Percentiles rank a stretch among this genome's conserved stretches.
These are phyloP conservation scores for Anarrhichthys ocellatus DNA, from an alignment of 2,113 vertebrate genomes.

Conservation along the genomic window DNA sequence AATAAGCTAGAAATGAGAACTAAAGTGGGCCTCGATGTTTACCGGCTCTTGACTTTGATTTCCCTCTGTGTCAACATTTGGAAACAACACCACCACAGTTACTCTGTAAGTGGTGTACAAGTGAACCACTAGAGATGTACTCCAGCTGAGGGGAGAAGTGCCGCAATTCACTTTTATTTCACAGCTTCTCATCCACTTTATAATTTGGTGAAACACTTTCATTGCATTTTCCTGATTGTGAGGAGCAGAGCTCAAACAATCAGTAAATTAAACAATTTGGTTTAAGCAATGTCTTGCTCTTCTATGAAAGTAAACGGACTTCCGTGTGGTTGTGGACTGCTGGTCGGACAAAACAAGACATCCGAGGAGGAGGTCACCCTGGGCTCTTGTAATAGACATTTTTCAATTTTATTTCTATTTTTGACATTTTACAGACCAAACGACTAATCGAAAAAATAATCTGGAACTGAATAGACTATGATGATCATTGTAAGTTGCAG, in stretches of 20 bases:
- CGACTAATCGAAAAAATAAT: not conserved
- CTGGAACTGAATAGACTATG: no score
- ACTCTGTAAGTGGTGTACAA: slow-evolving; percentile 21
- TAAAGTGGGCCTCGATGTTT: slow-evolving; percentile 19
- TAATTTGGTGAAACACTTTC: not conserved
- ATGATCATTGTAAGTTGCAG: not conserved
- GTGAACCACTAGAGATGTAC: slow-evolving; percentile 13
- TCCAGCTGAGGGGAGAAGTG: not conserved
- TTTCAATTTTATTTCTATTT: not conserved
- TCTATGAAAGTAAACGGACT: not conserved
- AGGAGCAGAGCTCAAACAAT: not conserved
- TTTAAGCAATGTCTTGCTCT: not conserved
- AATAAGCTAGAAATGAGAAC: not conserved
- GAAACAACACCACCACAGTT: slow-evolving; percentile 17
- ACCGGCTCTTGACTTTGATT: slow-evolving; percentile 26
- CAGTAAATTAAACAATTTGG: not conserved
- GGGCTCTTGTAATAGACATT: not conserved
- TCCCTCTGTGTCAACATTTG: slow-evolving; percentile 20
- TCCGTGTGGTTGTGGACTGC: not conserved
- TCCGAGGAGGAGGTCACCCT: not conserved
- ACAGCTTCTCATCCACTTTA: not conserved
- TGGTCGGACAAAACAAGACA: not conserved
- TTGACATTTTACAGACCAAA: not conserved
- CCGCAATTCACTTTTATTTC: slow-evolving; percentile 13
- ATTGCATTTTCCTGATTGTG: not conserved